A percentile compares a stretch with the other conserved stretches of the same genome.
Evolutionary conservation across 2,797 vertebrate genomes (phyloP).

Genomic region (Oreochromis grahami): DNA sequence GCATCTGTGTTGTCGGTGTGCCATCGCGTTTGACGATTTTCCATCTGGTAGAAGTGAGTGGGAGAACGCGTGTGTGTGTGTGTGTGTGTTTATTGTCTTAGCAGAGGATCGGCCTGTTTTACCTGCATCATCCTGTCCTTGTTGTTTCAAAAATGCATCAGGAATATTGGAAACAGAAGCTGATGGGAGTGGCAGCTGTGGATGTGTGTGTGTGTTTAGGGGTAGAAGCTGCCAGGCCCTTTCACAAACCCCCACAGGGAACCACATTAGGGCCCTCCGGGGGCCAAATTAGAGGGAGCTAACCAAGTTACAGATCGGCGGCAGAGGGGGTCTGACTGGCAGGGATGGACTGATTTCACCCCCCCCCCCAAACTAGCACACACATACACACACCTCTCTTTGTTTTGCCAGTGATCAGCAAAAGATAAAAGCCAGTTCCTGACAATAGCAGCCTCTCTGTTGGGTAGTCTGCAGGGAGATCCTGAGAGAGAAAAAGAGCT

Average conservation of each 20-base stretch:
- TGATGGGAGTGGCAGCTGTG: constrained; percentile 11
- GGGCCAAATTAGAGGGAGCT: constrained; percentile 76
- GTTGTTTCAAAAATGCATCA: constrained; percentile 44
- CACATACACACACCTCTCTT: constrained; percentile 35
- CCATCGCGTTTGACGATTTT: constrained; percentile 28
- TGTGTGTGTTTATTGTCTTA: constrained; percentile 18
- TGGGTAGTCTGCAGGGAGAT: constrained; percentile 49
- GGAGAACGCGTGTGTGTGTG: not conserved
- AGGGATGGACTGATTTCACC: constrained; percentile 55
- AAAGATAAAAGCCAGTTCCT: constrained; percentile 70
- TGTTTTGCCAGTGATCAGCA: constrained; percentile 63
- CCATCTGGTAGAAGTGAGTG: constrained; percentile 42
- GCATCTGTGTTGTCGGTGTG: constrained; percentile 50
- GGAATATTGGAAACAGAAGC: constrained; percentile 59
- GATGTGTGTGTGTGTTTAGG: not conserved
- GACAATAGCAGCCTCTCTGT: constrained; percentile 51
- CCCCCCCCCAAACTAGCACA: not conserved
- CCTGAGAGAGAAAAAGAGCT: constrained; percentile 31
- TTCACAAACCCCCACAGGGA: constrained; percentile 42
- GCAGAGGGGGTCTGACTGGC: constrained; percentile 60
- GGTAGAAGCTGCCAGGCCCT: constrained; percentile 29
- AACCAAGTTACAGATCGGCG: constrained; percentile 70
- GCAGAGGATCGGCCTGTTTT: constrained; percentile 7
- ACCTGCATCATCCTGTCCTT: constrained; percentile 43
- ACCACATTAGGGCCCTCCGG: constrained; percentile 60